A percentile compares a stretch with the other conserved stretches of the same genome.
Conservation (phyloP, 2,797 vertebrate genomes). For the Premnoplex brunnescens region DNA sequence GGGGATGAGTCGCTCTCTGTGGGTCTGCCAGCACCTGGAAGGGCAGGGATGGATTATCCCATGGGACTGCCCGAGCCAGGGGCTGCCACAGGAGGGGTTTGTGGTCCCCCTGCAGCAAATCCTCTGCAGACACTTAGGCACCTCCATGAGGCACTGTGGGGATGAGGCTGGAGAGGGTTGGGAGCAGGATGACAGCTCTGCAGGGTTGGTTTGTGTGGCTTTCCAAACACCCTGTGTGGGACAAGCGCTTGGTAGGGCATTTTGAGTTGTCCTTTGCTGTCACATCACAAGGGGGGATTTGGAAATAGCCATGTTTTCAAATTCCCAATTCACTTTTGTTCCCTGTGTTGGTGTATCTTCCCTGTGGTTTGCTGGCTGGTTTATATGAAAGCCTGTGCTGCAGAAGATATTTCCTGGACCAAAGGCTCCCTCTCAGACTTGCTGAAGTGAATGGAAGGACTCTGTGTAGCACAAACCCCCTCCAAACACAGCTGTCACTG, state of each 20-base stretch:
- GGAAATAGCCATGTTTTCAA: neutral
- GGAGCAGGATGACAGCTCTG: neutral
- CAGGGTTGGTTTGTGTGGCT: neutral
- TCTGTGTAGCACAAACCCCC: neutral
- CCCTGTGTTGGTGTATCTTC: neutral
- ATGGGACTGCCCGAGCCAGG: neutral
- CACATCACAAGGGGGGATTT: neutral
- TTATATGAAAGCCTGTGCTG: neutral
- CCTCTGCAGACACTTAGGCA: neutral
- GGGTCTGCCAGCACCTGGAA: neutral
- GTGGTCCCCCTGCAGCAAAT: neutral
- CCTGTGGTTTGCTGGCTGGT: neutral
- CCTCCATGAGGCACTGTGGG: neutral
- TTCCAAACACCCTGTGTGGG: neutral
- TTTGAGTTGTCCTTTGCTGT: neutral
- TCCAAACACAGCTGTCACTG: neutral
- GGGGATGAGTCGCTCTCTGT: neutral
- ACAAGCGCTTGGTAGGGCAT: neutral
- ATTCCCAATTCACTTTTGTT: neutral
- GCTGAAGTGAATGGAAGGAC: neutral
- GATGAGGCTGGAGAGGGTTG: neutral
- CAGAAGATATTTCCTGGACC: neutral
- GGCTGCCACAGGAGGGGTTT: neutral
- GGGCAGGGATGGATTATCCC: neutral
- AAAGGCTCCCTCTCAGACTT: neutral